phyloP scores from a whole-genome alignment of 1,140 invertebrate genomes.

The Protaetia brevitarsis region DNA sequence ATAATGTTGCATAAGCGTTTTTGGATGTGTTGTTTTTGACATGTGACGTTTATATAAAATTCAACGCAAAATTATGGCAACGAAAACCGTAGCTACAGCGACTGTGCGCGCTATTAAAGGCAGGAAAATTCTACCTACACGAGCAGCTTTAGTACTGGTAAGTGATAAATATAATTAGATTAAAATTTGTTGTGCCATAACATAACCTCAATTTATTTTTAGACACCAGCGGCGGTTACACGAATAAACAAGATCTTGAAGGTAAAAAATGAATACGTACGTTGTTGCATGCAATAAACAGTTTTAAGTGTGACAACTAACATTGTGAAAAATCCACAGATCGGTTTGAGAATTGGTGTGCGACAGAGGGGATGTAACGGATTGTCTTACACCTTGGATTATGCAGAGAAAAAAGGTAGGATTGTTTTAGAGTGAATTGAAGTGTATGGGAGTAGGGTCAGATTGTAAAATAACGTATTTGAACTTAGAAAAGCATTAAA shows the following conservation, averaged over 20 bases:
- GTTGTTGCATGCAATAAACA: constrained; percentile 44
- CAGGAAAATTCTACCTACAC: constrained; percentile 69
- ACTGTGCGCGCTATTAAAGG: constrained; percentile 83
- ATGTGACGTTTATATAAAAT: constrained; percentile 7
- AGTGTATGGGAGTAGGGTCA: too few species aligned
- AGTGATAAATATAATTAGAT: constrained; percentile 47
- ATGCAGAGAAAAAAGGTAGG: constrained; percentile 87
- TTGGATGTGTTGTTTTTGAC: constrained; percentile 13
- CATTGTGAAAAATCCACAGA: constrained; percentile 49
- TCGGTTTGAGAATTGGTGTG: constrained; percentile 93
- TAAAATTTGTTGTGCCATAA: constrained; percentile 30
- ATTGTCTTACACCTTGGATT: constrained; percentile 95
- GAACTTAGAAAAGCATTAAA: too few species aligned
- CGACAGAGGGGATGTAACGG: constrained; percentile 97
- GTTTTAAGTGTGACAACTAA: constrained; percentile 3
- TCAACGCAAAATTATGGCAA: constrained; percentile 56
- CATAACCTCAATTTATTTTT: constrained; percentile 48
- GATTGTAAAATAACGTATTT: too few species aligned
- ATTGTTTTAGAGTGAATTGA: too few species aligned
- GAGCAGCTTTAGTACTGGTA: constrained; percentile 80
- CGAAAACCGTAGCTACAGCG: constrained; percentile 73
- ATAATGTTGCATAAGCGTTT: neutral
- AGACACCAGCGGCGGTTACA: constrained; percentile 78
- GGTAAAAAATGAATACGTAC: constrained; percentile 66
- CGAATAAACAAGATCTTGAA: constrained; percentile 77